Evolutionary conservation across 2,888 invertebrate species (phyloP).

Genomic region (Diachrysia chrysitis): DNA sequence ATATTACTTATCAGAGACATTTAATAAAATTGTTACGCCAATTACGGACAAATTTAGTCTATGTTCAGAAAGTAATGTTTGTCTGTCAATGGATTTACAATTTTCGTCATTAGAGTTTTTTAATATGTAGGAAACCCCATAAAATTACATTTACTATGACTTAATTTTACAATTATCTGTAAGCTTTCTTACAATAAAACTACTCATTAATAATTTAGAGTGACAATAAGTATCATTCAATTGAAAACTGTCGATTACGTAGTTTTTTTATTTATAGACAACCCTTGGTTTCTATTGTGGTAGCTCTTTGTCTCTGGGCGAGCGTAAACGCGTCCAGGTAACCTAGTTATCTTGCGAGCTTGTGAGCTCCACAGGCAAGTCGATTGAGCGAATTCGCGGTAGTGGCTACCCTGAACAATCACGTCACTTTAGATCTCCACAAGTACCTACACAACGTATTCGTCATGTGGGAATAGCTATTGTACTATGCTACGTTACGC

Average conservation of each 20-base stretch:
- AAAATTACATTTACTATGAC: not conserved
- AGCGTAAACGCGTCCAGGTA: not conserved
- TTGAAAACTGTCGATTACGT: not conserved
- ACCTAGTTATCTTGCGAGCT: not conserved
- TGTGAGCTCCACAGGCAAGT: not conserved
- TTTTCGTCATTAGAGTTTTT: not conserved
- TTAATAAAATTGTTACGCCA: not conserved
- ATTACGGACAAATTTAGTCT: too few relatives aligned
- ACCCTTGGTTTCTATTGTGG: not conserved
- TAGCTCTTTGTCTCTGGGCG: not conserved
- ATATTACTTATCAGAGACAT: not conserved
- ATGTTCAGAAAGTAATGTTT: not conserved
- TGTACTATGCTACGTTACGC: not conserved
- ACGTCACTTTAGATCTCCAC: not conserved
- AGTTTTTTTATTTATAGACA: not conserved
- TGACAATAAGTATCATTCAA: not conserved
- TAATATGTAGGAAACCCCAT: not conserved
- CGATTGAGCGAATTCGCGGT: not conserved
- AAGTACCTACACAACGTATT: not conserved
- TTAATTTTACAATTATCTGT: not conserved
- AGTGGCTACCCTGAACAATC: constrained; percentile 1
- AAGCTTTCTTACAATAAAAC: not conserved
- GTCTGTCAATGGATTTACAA: not conserved
- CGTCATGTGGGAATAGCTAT: not conserved
- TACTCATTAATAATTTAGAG: too few relatives aligned